Base-by-base conservation (phyloP, 2,797 vertebrate genomes). In the Pseudochromis fuscus region DNA sequence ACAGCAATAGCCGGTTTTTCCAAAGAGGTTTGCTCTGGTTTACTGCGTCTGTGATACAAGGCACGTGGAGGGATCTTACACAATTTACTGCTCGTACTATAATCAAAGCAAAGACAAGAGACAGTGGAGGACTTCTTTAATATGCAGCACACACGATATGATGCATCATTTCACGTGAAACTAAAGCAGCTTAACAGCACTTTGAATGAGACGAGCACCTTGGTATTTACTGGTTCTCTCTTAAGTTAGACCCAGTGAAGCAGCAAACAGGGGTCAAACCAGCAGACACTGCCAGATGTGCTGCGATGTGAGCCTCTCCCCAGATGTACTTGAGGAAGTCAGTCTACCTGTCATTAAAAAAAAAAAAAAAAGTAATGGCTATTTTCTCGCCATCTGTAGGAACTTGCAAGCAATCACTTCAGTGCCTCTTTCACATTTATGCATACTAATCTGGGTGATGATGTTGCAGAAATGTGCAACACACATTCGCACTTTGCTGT, bases 201-300 rank as follows among this genome's bases (percentile, higher is more conserved):
- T 53, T 49, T 52, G 19, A 48, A 40, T 65, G 19, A 60, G 24
- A 27, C 27, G 33, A 28, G 11, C 31, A 46, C 58, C 31, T 61
- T 21, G 40, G 59, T 72, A 35, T 56, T 78, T 38, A n/a, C 31
- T 44, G 18, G 8, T 49, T 18, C 64, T 19, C 27, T 59, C 18
- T 45, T 28, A 44, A 38, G 2, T 46, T 30, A 8, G 35, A 18
- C 21, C 51, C 62, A 64, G 13, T 25, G 31, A 56, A 77, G 48
- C 46, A 63, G 48, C 53, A 65, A 61, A 64, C 40, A 33, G 27
- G 21, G 62, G 52, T 72, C 38, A 52, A 6, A 40, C 16, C 24
- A 67, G 42, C 59, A 27, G 42, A 76, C 21, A 28, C 56, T 59
- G 72, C 8, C 48, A 76, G 27, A 74, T 68, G 72, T 56, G 55